Conservation (phyloP, 2,797 vertebrate species). For the Amniataba percoides region DNA sequence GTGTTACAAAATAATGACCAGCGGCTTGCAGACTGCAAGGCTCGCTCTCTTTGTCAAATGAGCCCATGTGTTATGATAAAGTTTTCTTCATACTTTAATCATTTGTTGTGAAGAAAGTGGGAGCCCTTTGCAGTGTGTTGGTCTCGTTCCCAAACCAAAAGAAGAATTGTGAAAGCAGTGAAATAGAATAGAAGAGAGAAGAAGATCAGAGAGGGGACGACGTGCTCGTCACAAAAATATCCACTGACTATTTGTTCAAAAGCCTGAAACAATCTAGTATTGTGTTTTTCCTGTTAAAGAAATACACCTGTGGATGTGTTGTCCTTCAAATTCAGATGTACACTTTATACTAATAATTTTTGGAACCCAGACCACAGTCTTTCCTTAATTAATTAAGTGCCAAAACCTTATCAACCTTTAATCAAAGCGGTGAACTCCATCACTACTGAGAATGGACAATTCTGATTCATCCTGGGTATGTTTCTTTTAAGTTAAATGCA, state of each 20-base stretch:
- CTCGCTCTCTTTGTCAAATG: constrained; percentile 57
- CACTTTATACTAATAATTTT: not conserved
- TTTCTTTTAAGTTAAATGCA: no score
- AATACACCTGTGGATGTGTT: not conserved
- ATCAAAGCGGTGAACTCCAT: not conserved
- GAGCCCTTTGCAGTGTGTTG: constrained; percentile 17
- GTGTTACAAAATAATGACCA: constrained; percentile 83
- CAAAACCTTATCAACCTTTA: not conserved
- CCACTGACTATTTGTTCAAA: not conserved
- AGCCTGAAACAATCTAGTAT: not conserved
- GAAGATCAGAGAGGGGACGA: not conserved
- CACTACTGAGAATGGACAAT: not conserved
- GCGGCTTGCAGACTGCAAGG: constrained; percentile 36
- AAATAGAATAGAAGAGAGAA: not conserved
- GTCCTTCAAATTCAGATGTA: not conserved
- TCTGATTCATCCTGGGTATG: not conserved
- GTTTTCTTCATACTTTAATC: constrained; percentile 60
- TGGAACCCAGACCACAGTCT: not conserved
- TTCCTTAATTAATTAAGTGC: not conserved
- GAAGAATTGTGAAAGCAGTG: not conserved
- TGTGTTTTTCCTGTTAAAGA: not conserved
- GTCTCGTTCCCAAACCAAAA: constrained; percentile 6
- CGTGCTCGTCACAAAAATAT: not conserved
- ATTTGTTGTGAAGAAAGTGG: constrained; percentile 46
- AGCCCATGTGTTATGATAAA: constrained; percentile 52